Evolutionary conservation across 30 jellyfish, hydroid and myxozoan genomes (phyloP), one percentile per base, ranked within the genome.

Genomic region (Aurelia sp.): DNA sequence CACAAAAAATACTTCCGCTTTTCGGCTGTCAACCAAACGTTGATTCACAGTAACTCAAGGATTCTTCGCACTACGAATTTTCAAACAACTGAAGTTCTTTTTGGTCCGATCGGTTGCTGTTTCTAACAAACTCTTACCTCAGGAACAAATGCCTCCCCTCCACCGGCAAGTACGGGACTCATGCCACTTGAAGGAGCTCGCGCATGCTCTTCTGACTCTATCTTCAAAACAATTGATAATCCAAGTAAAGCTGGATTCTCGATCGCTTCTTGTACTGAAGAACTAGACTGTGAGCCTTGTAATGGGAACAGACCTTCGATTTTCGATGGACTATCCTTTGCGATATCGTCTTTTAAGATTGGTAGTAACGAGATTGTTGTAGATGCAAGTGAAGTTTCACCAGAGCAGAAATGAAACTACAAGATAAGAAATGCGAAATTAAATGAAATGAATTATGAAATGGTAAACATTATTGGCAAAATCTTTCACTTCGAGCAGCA

Each of bases 301-400:
- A 92, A 48, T 37, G 96, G 76, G 55, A 95, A 89, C 58, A 95
- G 79, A 3, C 97, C 99, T 73, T 95, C 97, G 12, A 90, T 61
- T 62, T 70, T 71, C 44, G 69, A 48, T 3, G 96, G 92, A 13
- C 23, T 18, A 22, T 74, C 74, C 9, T 47, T 21, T 0, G 72
- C 19, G 23, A 76, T 15, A 57, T 61, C 75, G 64, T 94, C 96
- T 52, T 53, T 76, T 33, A 94, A 11, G 18, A 94, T 73, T 19
- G 99, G 96, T 35, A 81, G 82, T 47, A 94, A 52, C 6, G 97
- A 89, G 7, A 94, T 67, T 12, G 88, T 17, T 13, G 99, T 85
- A 5, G 91, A 47, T 3, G 90, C 99, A 18, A 94, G 95, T 27
- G 91, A 59, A 13, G 62, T 64, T 23, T 89, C 93, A 47, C 90